These are phyloP conservation scores for Panagrolaimus sp. DNA, from an alignment of 1,140 invertebrate genomes.

Conservation along the genomic window DNA sequence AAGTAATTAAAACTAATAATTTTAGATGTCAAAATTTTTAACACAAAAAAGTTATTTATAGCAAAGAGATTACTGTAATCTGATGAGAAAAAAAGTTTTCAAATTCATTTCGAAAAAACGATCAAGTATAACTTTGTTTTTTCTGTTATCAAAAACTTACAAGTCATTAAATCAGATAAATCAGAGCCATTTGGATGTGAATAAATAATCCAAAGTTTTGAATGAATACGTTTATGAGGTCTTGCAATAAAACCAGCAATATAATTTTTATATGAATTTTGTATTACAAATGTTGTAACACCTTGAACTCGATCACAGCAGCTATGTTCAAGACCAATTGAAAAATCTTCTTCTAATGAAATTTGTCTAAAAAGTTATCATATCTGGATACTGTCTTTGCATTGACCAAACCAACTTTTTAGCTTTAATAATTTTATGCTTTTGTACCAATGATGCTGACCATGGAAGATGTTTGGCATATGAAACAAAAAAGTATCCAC, in stretches of 20 bases:
- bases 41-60: too few species aligned
- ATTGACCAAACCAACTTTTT: background rate
- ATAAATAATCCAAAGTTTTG: conserved; percentile 13
- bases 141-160: background rate
- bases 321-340: conserved; percentile 3
- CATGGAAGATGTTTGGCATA: conserved; percentile 3
- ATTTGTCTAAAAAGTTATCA: background rate
- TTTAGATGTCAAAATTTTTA: too few species aligned
- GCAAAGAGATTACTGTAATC: too few species aligned
- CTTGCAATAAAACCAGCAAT: conserved; percentile 3
- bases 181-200: conserved; percentile 12
- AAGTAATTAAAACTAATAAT: too few species aligned
- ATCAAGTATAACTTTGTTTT: too few species aligned
- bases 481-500: conserved; percentile 1
- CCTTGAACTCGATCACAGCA: conserved; percentile 3
- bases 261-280: background rate
- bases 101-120: too few species aligned
- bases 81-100: too few species aligned
- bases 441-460: background rate
- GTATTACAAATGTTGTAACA: background rate
- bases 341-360: background rate
- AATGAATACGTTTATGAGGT: background rate
- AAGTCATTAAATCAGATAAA: conserved; percentile 6
- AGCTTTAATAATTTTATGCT: conserved; percentile 1
- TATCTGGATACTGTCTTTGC: background rate